Evolutionary conservation across 2,113 vertebrate genomes (phyloP).

Genomic region (Leiothrix lutea): DNA sequence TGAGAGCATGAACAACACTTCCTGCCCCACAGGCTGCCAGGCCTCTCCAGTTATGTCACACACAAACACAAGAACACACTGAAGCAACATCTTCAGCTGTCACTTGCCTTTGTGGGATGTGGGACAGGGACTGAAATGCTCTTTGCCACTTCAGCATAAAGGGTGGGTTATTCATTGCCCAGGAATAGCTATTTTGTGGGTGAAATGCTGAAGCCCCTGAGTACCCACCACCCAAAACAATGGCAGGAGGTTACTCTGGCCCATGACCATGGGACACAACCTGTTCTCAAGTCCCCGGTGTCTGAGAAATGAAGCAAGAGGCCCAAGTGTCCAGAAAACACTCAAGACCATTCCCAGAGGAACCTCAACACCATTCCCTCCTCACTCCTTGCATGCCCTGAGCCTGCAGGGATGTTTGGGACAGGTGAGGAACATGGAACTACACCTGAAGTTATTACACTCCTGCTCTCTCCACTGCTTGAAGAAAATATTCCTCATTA

Average conservation of each 20-base stretch:
- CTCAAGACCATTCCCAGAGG: neutral
- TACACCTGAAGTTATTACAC: neutral
- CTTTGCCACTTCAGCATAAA: neutral
- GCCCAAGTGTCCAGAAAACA: neutral
- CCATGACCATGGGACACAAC: neutral
- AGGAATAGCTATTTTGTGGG: neutral
- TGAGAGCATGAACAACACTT: neutral
- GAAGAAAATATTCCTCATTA: neutral
- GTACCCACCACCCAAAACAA: too few relatives aligned
- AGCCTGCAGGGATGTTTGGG: neutral
- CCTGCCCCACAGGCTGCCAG: neutral
- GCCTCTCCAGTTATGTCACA: rapidly evolving
- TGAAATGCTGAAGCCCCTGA: neutral
- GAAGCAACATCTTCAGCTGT: rapidly evolving
- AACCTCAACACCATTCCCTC: neutral
- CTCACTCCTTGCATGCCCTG: neutral
- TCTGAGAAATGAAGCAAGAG: rapidly evolving
- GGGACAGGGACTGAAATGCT: neutral
- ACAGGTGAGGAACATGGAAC: neutral
- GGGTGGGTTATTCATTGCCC: neutral
- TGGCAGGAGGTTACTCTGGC: neutral
- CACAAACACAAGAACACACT: neutral
- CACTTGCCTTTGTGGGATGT: rapidly evolving
- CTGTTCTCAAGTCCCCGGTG: neutral
- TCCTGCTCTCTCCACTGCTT: neutral